Base-by-base conservation (phyloP, 1,140 invertebrate genomes). In the Sesamia nonagrioides region DNA sequence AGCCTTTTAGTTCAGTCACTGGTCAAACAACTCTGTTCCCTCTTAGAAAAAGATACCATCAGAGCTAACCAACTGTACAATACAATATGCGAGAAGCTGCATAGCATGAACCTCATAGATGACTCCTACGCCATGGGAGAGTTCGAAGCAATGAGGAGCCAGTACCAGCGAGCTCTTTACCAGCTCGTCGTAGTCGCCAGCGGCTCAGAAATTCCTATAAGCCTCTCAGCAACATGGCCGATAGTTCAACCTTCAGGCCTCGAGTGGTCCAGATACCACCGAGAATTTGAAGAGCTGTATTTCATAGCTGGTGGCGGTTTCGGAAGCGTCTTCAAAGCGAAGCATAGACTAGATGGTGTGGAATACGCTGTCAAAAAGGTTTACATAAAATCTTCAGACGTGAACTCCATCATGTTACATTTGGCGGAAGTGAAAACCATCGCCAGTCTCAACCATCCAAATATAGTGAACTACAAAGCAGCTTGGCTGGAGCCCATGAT, bases 281-380 rank as follows among this genome's bases (percentile, higher is more conserved):
- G 95, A 82, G 97, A 98, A 85, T 98, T 98, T 95, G 95, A 97
- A 74, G 97, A 98, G 91, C 81, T 97, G 15, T 94, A 86, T 74
- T 97, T 96, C 78, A 97, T 98, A 61, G 97, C 97, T 37, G 95
- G 95, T 78, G 98, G 98, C 61, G 97, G 97, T 6, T 98, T 98
- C 92, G 97, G 97, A 11, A 93, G 95, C 82, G 97, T 96, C 5
- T 95, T 91, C 82, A 95, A 95, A 91, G 95, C 94, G 2, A 93
- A 95, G 85, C 96, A 98, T 90, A 96, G 96, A 85, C 87, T 98
- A 1, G 98, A 98, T 91, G 96, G 96, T 15, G 95, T 96, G 13
- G 95, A 97, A 80, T 98, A 98, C 95, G 98, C 98, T 11, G 95
- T 98, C 2, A 98, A 98, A 90, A 98, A 98, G 92, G 97, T 98